Evolutionary conservation across 2,888 invertebrate genomes (phyloP).

Genomic region (Tipula unca): DNA sequence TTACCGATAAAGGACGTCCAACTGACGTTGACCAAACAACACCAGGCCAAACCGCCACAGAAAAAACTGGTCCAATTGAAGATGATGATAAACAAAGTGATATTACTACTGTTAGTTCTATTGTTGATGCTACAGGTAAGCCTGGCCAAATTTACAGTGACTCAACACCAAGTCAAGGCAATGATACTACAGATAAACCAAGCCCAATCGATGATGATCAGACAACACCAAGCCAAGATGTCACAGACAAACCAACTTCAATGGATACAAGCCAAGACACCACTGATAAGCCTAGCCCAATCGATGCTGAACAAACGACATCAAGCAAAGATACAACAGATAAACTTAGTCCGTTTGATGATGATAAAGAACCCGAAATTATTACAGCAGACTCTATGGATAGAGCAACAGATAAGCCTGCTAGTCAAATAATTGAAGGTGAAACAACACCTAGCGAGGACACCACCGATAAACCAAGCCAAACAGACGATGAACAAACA

Average conservation of each 20-base stretch:
- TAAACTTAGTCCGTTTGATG: background rate
- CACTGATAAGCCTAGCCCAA: slow-evolving; percentile 20
- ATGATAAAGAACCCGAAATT: background rate
- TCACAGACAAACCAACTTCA: background rate
- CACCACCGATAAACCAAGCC: background rate
- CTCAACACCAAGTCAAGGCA: slow-evolving; percentile 23
- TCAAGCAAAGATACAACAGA: background rate
- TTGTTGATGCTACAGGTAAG: background rate
- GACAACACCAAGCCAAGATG: slow-evolving; percentile 21
- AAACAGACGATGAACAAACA: slow-evolving; percentile 19
- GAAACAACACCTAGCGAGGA: slow-evolving; percentile 19
- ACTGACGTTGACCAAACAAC: background rate
- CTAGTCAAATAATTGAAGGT: slow-evolving; percentile 15
- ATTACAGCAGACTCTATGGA: background rate
- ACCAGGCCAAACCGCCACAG: background rate
- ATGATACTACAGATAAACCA: slow-evolving; percentile 24
- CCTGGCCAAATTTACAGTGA: background rate
- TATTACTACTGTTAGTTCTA: too few relatives aligned
- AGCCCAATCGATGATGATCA: slow-evolving; percentile 26
- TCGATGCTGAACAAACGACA: slow-evolving; percentile 27
- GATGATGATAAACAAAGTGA: too few relatives aligned
- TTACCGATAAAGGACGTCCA: background rate
- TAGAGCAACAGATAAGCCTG: slow-evolving; percentile 16
- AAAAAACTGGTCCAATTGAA: background rate
- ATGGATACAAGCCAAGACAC: too few relatives aligned